Evolutionary conservation across 2,888 invertebrate genomes (phyloP).

Genomic region (Drosophila atripex): DNA sequence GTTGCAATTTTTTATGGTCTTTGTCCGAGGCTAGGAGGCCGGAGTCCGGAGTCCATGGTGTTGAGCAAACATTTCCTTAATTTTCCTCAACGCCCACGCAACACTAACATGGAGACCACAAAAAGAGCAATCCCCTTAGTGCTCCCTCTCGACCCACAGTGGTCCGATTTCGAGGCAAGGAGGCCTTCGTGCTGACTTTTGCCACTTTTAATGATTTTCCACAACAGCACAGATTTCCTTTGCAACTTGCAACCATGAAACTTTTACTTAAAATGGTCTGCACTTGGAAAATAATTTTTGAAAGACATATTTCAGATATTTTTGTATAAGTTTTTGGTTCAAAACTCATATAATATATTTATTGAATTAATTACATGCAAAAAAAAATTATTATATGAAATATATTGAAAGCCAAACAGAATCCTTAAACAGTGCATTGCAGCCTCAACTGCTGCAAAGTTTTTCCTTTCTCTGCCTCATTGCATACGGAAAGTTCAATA

Average conservation of each 20-base stretch:
- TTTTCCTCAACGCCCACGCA: conserved; percentile 58
- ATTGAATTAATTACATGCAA: neutral
- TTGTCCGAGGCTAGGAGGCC: conserved; percentile 23
- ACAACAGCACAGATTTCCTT: conserved; percentile 15
- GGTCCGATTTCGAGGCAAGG: neutral
- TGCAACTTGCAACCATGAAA: neutral
- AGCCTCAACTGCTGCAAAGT: conserved; percentile 45
- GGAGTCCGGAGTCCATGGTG: conserved; percentile 34
- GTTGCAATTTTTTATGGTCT: conserved; percentile 69
- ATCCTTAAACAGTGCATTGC: conserved; percentile 10
- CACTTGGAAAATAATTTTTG: neutral
- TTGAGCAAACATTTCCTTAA: conserved; percentile 67
- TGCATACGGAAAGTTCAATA: conserved; percentile 73
- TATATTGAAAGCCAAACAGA: neutral
- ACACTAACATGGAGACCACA: conserved; percentile 3
- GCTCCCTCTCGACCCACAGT: conserved; percentile 30
- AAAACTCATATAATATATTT: neutral
- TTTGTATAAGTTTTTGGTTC: too few relatives aligned
- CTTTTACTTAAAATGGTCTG: neutral
- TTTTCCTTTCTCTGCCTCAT: conserved; percentile 21
- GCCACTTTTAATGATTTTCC: conserved; percentile 55
- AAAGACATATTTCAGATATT: neutral
- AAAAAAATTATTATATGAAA: neutral
- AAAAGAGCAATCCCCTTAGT: conserved; percentile 33
- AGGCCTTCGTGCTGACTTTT: conserved; percentile 43